A percentile compares a stretch with the other conserved stretches of the same genome.
phyloP scores from a whole-genome alignment of 2,113 vertebrate species.

The Ascaphus truei region DNA sequence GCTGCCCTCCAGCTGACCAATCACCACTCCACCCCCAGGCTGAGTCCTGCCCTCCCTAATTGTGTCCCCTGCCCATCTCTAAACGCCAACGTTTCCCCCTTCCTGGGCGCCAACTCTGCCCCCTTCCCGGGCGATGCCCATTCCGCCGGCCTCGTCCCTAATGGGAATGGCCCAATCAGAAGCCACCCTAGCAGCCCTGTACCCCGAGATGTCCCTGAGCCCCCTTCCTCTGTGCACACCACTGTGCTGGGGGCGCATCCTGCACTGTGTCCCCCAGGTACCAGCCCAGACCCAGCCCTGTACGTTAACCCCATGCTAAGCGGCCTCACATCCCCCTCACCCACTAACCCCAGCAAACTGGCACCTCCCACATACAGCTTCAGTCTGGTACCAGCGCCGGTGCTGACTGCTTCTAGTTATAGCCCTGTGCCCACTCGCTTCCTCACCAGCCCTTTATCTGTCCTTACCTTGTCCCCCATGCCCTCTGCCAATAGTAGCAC shows the following conservation, averaged over 20 bases:
- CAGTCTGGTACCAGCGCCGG: constrained; percentile 1
- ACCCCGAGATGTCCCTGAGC: not conserved
- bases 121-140: not conserved
- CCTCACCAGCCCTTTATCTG: constrained; percentile 2
- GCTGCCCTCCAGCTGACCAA: constrained; percentile 12
- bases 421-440: constrained; percentile 5
- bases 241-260: too few relatives aligned
- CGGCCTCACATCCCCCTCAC: not conserved
- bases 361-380: constrained; percentile 3
- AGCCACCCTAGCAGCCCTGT: not conserved
- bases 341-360: not conserved
- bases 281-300: not conserved
- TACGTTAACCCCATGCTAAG: not conserved
- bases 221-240: too few relatives aligned
- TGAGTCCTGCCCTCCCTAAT: not conserved
- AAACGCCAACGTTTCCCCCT: not conserved
- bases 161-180: not conserved
- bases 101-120: not conserved
- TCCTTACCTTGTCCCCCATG: not conserved
- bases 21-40: not conserved
- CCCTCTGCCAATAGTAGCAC: not conserved
- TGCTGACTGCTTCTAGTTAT: not conserved
- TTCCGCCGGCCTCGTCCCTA: not conserved
- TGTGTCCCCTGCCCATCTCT: not conserved
- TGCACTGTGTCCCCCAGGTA: not conserved